Evolutionary conservation across 2,113 vertebrate genomes (phyloP), one percentile per base, ranked within the genome.

Genomic region (Lagopus leucura): DNA sequence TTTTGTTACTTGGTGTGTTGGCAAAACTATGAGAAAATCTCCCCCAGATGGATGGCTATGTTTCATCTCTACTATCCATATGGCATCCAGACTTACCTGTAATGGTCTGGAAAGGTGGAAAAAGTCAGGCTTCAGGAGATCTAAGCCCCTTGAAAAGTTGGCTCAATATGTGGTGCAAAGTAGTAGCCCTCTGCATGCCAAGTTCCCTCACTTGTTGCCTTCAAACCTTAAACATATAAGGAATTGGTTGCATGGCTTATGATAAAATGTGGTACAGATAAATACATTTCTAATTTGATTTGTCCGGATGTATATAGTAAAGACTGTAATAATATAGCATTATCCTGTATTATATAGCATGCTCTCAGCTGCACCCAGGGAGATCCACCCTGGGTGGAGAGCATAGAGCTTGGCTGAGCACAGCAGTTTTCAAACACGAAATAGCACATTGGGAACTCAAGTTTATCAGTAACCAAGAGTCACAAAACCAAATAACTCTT

Each of bases 311-410:
- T 80, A 91, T 93, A 93, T 92, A 95, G 86, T 24, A 92, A 90
- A 45, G 11, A 11, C 43, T 88, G 61, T 94, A 97, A 97, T 96
- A 85, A 94, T 80, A 96, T 93, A 91, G 73, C 81, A 96, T 97
- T 96, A 96, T 92, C 78, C 58, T 93, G 54, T 86, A 89, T 94
- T 95, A 95, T 70, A 95, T 48, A 89, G 75, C 27, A 36, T 65
- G n/a, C 36, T 91, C 36, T 91, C 76, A 77, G 21, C 36, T 93
- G 92, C 73, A 91, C 76, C 27, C 50, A 32, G 71, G 58, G 86
- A 92, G 91, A 90, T 95, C 85, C 95, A 92, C 89, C 91, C 93
- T 94, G 91, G 88, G 96, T 93, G 95, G 92, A 88, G 95, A 92
- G 47, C 81, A 25, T 11, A 48, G 81, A 95, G 38, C 77, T 84